Conservation (phyloP, 2,888 invertebrate species). For the Drosophila heteroneura region DNA sequence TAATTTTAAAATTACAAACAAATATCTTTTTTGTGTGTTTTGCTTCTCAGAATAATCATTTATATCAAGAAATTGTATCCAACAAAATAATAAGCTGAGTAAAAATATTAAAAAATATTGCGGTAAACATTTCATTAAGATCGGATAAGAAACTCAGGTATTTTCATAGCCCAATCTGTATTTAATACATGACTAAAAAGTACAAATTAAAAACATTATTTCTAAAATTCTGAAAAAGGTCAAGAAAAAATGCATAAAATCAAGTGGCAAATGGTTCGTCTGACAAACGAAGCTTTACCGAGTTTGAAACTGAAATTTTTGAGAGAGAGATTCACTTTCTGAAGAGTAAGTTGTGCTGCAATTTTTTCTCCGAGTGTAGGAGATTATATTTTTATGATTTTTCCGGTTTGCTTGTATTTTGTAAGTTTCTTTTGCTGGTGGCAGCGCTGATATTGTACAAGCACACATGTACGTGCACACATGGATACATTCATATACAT, state of each 20-base stretch:
- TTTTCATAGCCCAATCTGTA: no score
- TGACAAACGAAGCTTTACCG: neutral
- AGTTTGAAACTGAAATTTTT: neutral
- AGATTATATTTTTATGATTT: constrained; percentile 45
- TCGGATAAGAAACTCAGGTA: neutral
- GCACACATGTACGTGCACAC: neutral
- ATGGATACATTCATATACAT: neutral
- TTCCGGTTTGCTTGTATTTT: constrained; percentile 19
- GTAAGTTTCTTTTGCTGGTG: constrained; percentile 9
- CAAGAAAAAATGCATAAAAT: neutral
- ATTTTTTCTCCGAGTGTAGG: neutral
- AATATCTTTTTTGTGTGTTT: neutral
- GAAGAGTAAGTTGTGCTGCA: neutral
- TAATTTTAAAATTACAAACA: neutral
- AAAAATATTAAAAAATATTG: no score
- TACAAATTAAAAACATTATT: neutral
- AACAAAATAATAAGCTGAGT: neutral
- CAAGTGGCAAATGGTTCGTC: neutral
- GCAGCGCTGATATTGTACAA: constrained; percentile 30
- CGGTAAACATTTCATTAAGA: neutral
- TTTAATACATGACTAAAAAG: no score
- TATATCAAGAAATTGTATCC: neutral
- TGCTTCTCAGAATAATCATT: neutral
- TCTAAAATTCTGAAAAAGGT: neutral
- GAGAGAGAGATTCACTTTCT: neutral